phyloP scores from a whole-genome alignment of 2,113 vertebrate species.

The Bujurquina vittata region DNA sequence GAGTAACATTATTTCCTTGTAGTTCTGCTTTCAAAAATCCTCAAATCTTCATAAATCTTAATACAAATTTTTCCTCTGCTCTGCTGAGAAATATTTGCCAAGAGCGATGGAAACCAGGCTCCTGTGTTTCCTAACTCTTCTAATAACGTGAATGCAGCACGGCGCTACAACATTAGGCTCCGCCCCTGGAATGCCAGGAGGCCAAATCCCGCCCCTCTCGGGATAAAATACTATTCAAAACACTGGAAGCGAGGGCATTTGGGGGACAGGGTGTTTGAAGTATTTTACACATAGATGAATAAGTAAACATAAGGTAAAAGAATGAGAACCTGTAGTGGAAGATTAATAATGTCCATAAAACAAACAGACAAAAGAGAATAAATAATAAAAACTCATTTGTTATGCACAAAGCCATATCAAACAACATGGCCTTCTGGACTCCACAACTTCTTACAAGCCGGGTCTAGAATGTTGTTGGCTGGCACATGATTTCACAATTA shows the following conservation, averaged over 20 bases:
- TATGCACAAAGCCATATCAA: neutral
- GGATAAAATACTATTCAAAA: slow-evolving; percentile 21
- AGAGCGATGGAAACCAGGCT: neutral
- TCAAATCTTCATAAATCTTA: neutral
- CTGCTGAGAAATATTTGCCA: neutral
- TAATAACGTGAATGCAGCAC: slow-evolving; percentile 44
- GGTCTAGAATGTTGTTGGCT: neutral
- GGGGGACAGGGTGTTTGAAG: neutral
- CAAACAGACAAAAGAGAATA: neutral
- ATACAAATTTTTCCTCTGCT: neutral
- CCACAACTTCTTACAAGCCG: neutral
- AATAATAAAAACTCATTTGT: neutral
- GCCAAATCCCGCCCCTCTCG: slow-evolving; percentile 13
- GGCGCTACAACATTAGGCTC: neutral
- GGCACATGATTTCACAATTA: neutral
- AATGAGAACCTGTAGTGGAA: neutral
- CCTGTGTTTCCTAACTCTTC: slow-evolving; percentile 17
- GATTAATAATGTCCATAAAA: neutral
- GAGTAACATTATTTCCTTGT: neutral
- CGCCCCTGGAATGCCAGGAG: slow-evolving; percentile 50
- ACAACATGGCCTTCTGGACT: neutral
- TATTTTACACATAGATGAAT: neutral
- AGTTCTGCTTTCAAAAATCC: neutral
- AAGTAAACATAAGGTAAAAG: neutral
- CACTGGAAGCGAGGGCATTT: neutral